Conservation (phyloP, 2,888 invertebrate genomes). For the Temnothorax rugatulus region DNA sequence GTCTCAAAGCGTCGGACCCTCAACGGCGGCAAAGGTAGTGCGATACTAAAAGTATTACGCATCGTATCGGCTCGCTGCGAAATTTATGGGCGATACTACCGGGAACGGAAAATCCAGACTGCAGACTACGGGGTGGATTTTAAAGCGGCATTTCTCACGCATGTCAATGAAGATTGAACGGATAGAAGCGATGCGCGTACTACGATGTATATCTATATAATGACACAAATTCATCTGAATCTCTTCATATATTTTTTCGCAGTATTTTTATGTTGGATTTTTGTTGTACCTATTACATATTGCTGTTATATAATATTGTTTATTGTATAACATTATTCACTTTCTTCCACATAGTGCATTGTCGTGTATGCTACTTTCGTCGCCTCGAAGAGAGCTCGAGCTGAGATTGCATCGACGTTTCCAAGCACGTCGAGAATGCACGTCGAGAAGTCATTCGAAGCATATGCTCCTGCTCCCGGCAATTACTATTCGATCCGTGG, state of each 20-base stretch:
- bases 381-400: background rate
- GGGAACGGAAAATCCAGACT: slow-evolving; percentile 62
- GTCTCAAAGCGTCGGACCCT: slow-evolving; percentile 35
- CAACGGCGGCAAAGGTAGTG: slow-evolving; percentile 56
- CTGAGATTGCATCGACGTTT: slow-evolving; percentile 51
- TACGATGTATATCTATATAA: background rate
- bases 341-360: background rate
- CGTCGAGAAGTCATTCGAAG: slow-evolving; percentile 44
- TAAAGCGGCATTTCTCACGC: slow-evolving; percentile 69
- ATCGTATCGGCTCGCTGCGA: slow-evolving; percentile 64
- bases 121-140: slow-evolving; percentile 61
- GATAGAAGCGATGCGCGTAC: background rate
- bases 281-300: background rate
- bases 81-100: slow-evolving; percentile 70
- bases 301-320: background rate
- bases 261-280: background rate
- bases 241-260: background rate
- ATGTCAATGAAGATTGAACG: slow-evolving; percentile 72
- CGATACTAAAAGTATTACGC: slow-evolving; percentile 68
- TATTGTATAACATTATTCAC: background rate
- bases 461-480: slow-evolving; percentile 46
- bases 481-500: slow-evolving; percentile 57
- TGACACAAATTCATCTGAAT: background rate
- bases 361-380: slow-evolving; percentile 13
- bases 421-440: slow-evolving; percentile 35